Evolutionary conservation across 2,888 invertebrate species (phyloP), one percentile per base, ranked within the genome.

Genomic region (Himalopsyche anomala): DNA sequence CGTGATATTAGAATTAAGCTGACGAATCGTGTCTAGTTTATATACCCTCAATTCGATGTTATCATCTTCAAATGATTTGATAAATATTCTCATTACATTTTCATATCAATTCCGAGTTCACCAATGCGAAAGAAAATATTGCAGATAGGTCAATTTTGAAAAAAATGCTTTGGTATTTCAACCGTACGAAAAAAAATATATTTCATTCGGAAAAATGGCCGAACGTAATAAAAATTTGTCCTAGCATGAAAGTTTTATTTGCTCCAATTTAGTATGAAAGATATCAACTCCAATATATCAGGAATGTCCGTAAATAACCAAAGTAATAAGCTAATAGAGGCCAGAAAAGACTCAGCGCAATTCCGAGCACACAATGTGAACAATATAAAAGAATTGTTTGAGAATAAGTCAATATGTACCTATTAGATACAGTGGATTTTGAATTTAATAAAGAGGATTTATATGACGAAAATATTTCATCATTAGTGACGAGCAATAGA

Each of bases 241-340:
- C 62, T 62, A 62, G 62, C 62, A 62, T 62, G 62, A 62, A 62
- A 62, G 62, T 62, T 62, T 62, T 62, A 62, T 62, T 62, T 11
- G 19, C 62, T 62, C 62, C 62, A 62, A 62, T 62, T 62, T 62
- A 62, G 62, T 62, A 62, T 62, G 62, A 62, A 62, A 62, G 80
- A 80, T 81, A 55, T 80, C 85, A 83, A 62, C 62, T 62, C 62
- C 62, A 19, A 86, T 86, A 81, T 86, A 86, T 86, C 86, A 84
- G 80, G 80, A 56, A 42, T 69, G 84, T 85, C 88, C 82, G 84
- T 85, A 88, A 88, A 87, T 87, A 87, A 86, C 86, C 81, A 15
- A 84, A 88, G 85, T 86, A 88, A 88, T 87, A 87, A 88, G 88
- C 88, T 88, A 88, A 88, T 88, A 88, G 88, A 85, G 81, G 62